A percentile compares a stretch with the other conserved stretches of the same genome.
Evolutionary conservation across 2,888 invertebrate species (phyloP).

Genomic region (Polydrusus pterygomalis): DNA sequence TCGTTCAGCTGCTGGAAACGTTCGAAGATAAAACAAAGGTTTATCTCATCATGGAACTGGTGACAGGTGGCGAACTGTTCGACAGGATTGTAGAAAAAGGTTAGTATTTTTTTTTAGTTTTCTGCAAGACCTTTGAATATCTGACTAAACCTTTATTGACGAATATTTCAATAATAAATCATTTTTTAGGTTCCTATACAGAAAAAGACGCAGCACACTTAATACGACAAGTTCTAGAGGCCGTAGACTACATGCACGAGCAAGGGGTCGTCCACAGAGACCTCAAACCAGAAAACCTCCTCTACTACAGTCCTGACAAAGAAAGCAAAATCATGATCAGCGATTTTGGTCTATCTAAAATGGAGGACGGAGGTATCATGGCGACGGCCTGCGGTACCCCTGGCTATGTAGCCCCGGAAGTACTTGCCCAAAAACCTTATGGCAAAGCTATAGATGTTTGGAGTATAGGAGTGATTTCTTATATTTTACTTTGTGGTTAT

Average conservation of each 20-base stretch:
- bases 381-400: conserved; percentile 99
- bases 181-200: conserved; percentile 86
- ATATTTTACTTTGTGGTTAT: conserved; percentile 98
- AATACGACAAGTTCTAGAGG: conserved; percentile 97
- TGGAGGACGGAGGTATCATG: conserved; percentile 99
- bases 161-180: too few relatives aligned
- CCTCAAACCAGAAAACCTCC: conserved; percentile 96
- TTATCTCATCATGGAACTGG: conserved; percentile 97
- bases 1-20: conserved; percentile 97
- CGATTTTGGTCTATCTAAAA: conserved; percentile 99
- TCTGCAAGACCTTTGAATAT: too few relatives aligned
- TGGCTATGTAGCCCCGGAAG: conserved; percentile 85
- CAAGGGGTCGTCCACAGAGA: conserved; percentile 99
- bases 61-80: conserved; percentile 98
- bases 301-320: conserved; percentile 97
- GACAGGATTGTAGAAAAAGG: conserved; percentile 98
- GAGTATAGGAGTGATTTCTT: conserved; percentile 99
- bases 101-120: too few relatives aligned
- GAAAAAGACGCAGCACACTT: conserved; percentile 99
- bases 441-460: conserved; percentile 99
- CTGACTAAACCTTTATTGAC: too few relatives aligned
- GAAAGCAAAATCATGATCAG: conserved; percentile 99
- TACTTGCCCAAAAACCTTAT: conserved; percentile 98
- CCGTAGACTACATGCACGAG: conserved; percentile 99
- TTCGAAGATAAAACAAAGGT: conserved; percentile 98